Conservation (phyloP, 2,888 invertebrate genomes). For the Schrankia costaestrigalis region DNA sequence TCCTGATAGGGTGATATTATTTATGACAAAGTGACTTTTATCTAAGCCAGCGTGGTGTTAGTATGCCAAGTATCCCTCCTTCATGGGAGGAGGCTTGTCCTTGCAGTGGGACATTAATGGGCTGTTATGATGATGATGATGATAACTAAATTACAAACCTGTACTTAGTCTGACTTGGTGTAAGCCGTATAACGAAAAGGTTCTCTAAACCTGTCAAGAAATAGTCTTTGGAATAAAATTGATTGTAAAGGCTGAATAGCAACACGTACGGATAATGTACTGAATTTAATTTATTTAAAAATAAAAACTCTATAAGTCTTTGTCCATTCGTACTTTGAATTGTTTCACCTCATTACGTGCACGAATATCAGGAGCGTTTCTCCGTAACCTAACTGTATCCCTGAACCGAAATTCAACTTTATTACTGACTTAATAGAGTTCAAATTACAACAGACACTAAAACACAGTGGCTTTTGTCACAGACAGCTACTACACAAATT, state of each 20-base stretch:
- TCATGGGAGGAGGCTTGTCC: too few relatives aligned
- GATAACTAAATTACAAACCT: too few relatives aligned
- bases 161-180: too few relatives aligned
- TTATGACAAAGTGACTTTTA: too few relatives aligned
- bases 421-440: constrained; percentile 18
- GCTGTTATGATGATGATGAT: too few relatives aligned
- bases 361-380: constrained; percentile 56
- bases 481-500: constrained; percentile 57
- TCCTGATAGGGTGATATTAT: too few relatives aligned
- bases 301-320: constrained; percentile 30
- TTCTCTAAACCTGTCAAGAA: too few relatives aligned
- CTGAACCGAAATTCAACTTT: constrained; percentile 25
- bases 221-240: too few relatives aligned
- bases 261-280: constrained; percentile 25
- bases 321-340: constrained; percentile 60
- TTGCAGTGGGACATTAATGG: too few relatives aligned
- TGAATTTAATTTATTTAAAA: constrained; percentile 32
- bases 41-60: too few relatives aligned
- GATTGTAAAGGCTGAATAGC: constrained; percentile 8
- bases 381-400: constrained; percentile 8
- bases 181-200: too few relatives aligned
- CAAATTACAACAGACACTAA: constrained; percentile 13
- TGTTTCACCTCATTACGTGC: constrained; percentile 72
- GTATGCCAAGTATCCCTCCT: too few relatives aligned
- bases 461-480: constrained; percentile 30